Evolutionary conservation across 2,888 invertebrate genomes (phyloP), one percentile per base, ranked within the genome.

Genomic region (Catocala fraxini): DNA sequence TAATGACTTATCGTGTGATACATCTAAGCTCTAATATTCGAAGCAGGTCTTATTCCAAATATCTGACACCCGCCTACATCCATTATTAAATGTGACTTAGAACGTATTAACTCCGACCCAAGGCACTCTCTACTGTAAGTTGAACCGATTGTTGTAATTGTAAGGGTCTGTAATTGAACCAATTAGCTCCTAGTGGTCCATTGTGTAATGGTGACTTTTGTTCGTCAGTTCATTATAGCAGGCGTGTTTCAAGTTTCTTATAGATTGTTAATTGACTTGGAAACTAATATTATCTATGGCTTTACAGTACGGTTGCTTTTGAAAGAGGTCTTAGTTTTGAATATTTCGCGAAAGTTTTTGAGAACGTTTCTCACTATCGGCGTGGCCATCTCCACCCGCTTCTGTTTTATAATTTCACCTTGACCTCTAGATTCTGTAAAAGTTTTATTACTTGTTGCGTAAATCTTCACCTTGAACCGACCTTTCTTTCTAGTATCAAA

Each of bases 121-220:
- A 54, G 25, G 35, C 34, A 13, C 39, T 46, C 41, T 45, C 13
- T 39, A 48, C 59, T 33, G 46, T 52, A 51, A 65, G 13, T n/a
- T 59, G 48, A 58, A 69, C 52, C 45, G 25, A 48, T 45, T 43
- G 35, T 51, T 55, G 39, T 56, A 58, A 68, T 57, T 47, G 43
- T 63, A 54, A 67, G 35, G 59, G 39, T 46, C 56, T 43, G 25
- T 57, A 71, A 75, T 72, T 72, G 56, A 39, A 4, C 59, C 62
- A 73, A 73, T 72, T 69, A 75, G 43, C 56, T 66, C 6, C 49
- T 47, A 48, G 47, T 56, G 53, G 49, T 43, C 61, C 46, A 72
- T 71, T 75, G 63, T 62, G 56, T 12, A 39, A 25, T 51, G 7
- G 55, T 49, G 56, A 61, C 51, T 56, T 72, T 66, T 59, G 63